These are phyloP conservation scores for Eupithecia insigniata DNA, from an alignment of 2,888 invertebrate species.

Conservation along the genomic window DNA sequence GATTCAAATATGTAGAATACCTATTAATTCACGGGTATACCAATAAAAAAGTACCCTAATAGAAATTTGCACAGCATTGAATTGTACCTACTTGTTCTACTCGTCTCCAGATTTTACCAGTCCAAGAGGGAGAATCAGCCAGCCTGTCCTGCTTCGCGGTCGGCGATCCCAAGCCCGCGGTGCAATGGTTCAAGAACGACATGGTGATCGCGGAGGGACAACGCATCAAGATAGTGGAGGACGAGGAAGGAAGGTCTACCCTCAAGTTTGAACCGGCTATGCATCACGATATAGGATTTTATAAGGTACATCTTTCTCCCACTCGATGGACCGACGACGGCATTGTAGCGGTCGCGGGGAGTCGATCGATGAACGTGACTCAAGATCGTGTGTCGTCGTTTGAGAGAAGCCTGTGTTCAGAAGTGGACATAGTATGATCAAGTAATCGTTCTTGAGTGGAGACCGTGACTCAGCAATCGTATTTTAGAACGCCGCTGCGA, in stretches of 20 bases:
- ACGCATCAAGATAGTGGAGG: conserved; percentile 89
- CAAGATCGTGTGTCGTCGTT: not conserved
- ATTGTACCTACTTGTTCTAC: not conserved
- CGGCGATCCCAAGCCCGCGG: conserved; percentile 92
- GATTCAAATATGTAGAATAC: too few relatives aligned
- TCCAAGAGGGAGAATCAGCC: conserved; percentile 89
- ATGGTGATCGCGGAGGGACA: conserved; percentile 90
- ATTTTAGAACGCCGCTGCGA: too few relatives aligned
- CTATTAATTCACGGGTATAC: too few relatives aligned
- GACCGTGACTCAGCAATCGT: too few relatives aligned
- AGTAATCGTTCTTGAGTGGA: too few relatives aligned
- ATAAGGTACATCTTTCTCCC: conserved; percentile 74
- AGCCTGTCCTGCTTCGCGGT: conserved; percentile 92
- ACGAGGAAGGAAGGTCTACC: conserved; percentile 91
- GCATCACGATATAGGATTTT: conserved; percentile 94
- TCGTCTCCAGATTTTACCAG: conserved; percentile 87
- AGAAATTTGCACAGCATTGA: not conserved
- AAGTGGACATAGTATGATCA: not conserved
- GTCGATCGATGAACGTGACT: not conserved
- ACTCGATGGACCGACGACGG: not conserved
- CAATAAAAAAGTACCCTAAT: too few relatives aligned
- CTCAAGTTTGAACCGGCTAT: conserved; percentile 90
- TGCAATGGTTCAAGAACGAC: conserved; percentile 97
- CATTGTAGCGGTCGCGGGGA: not conserved
- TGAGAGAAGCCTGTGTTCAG: not conserved